These are phyloP conservation scores for Parnassius smintheus DNA, from an alignment of 2,888 invertebrate genomes.

Conservation along the genomic window DNA sequence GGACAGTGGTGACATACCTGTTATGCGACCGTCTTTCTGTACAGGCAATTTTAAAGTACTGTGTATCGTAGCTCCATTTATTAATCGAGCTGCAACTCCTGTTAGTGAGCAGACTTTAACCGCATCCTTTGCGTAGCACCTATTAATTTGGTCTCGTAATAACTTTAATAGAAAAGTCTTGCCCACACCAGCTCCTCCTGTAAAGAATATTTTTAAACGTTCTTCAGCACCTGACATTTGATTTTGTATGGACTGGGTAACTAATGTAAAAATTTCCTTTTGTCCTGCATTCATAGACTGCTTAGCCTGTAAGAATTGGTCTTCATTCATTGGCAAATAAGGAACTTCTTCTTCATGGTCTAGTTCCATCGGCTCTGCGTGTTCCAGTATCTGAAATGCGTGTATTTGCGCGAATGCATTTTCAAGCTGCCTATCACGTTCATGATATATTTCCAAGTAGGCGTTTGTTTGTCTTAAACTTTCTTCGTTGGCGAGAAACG, in stretches of 20 bases:
- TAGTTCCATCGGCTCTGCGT: conserved; percentile 29
- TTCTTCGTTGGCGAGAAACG: no score
- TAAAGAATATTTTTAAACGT: conserved; percentile 28
- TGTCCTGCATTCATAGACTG: conserved; percentile 14
- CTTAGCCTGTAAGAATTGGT: conserved; percentile 27
- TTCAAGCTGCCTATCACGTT: no score
- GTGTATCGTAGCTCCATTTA: no score
- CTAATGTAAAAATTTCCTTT: conserved; percentile 6
- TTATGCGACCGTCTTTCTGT: no score
- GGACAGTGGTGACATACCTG: no score
- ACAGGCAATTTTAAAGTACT: no score
- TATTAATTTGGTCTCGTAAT: conserved; percentile 30
- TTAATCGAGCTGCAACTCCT: no score
- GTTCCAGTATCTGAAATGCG: conserved; percentile 20
- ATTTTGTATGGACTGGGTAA: conserved; percentile 31
- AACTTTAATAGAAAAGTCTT: conserved; percentile 10
- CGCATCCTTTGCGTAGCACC: conserved; percentile 29
- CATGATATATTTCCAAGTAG: no score
- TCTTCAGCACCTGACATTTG: conserved; percentile 28
- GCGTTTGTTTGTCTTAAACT: no score
- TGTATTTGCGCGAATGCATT: no score
- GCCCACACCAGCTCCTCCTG: conserved; percentile 28
- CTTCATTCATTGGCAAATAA: conserved; percentile 10
- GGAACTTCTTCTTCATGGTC: conserved; percentile 27
- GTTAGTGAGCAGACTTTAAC: no score